These are phyloP conservation scores for Eurystomus glaucurus DNA, from an alignment of 2,797 vertebrate species.

Conservation along the genomic window DNA sequence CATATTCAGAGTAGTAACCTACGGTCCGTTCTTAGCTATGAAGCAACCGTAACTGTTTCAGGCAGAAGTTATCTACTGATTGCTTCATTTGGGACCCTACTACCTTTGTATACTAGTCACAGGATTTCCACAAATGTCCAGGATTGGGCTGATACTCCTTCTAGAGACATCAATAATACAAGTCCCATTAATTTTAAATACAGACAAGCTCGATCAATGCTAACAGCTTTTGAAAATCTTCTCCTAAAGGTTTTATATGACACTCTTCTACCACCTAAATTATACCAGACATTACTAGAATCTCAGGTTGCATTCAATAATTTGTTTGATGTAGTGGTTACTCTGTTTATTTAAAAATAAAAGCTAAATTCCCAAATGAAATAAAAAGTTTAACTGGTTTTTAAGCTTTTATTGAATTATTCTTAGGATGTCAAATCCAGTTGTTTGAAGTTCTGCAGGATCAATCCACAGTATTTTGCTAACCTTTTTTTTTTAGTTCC, in stretches of 20 bases:
- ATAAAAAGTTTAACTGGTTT: constrained; percentile 49
- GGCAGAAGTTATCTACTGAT: background rate
- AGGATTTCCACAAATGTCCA: background rate
- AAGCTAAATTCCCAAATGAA: constrained; percentile 50
- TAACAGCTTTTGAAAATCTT: constrained; percentile 56
- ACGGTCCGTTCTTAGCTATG: background rate
- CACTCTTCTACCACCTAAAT: constrained; percentile 13
- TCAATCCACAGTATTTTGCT: background rate
- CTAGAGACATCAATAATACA: constrained; percentile 16
- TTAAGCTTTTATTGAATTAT: constrained; percentile 55
- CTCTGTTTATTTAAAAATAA: constrained; percentile 63
- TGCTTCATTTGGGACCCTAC: background rate
- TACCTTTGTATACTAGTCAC: background rate
- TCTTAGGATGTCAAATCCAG: constrained; percentile 48
- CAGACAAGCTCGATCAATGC: constrained; percentile 40
- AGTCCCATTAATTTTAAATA: constrained; percentile 18
- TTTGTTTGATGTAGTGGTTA: constrained; percentile 51
- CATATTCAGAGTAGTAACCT: background rate
- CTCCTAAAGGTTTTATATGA: constrained; percentile 6
- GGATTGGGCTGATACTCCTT: background rate
- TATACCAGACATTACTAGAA: background rate
- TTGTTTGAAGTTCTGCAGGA: constrained; percentile 56
- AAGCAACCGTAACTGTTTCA: background rate
- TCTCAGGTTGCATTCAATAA: constrained; percentile 36
- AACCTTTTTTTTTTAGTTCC: background rate